These are phyloP conservation scores for Temnothorax longispinosus DNA, from an alignment of 1,140 invertebrate genomes.

Conservation along the genomic window DNA sequence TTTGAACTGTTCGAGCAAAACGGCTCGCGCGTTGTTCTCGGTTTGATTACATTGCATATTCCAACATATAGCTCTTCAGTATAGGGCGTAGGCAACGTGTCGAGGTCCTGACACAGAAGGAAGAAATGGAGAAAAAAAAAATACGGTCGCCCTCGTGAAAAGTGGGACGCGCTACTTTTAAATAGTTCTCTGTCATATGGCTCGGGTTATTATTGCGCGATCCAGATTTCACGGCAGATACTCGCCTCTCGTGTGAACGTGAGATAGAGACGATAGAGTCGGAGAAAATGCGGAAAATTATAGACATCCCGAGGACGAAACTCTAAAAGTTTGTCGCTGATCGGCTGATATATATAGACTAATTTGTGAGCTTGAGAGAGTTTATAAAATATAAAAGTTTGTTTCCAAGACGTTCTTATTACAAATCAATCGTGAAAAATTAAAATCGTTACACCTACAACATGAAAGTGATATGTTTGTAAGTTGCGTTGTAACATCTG, in stretches of 20 bases:
- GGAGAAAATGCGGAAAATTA: constrained; percentile 26
- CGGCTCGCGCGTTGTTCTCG: background rate
- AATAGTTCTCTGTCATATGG: constrained; percentile 76
- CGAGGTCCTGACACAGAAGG: constrained; percentile 24
- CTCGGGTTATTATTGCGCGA: constrained; percentile 80
- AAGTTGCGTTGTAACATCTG: background rate
- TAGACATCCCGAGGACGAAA: background rate
- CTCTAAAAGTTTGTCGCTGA: background rate
- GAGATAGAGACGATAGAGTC: background rate
- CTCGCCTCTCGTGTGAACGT: constrained; percentile 22
- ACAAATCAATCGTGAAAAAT: background rate
- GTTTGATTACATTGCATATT: background rate
- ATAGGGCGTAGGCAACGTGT: background rate
- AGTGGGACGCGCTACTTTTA: constrained; percentile 68
- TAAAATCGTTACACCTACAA: background rate
- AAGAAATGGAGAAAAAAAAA: constrained; percentile 48
- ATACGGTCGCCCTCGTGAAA: constrained; percentile 37
- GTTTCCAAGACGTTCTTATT: background rate
- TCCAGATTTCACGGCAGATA: constrained; percentile 64
- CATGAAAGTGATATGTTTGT: background rate
- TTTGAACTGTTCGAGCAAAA: background rate
- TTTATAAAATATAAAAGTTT: background rate
- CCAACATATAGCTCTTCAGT: background rate
- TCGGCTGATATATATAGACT: background rate
- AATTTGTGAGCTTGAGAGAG: background rate